Percentiles rank a stretch among this genome's conserved stretches.
These are phyloP conservation scores for Formica aserva DNA, from an alignment of 2,888 invertebrate genomes.

Conservation along the genomic window DNA sequence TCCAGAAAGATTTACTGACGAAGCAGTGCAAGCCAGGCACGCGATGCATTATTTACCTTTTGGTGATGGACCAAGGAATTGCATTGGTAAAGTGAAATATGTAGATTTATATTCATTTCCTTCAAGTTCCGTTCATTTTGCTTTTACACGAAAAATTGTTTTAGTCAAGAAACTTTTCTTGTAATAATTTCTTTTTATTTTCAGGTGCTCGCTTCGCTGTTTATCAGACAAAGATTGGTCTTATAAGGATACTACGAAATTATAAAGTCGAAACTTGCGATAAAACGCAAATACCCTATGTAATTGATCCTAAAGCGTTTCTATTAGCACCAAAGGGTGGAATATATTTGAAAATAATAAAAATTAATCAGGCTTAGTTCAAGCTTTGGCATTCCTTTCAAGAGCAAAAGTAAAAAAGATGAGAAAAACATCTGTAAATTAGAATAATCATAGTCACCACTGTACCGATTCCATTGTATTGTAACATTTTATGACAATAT, in stretches of 20 bases:
- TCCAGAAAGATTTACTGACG: constrained; percentile 77
- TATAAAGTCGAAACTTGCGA: constrained; percentile 24
- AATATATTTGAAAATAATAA: constrained; percentile 17
- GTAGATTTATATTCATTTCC: background rate
- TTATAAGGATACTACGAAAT: constrained; percentile 21
- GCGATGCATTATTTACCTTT: constrained; percentile 73
- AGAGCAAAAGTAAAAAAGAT: background rate
- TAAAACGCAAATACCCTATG: constrained; percentile 20
- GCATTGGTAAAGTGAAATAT: constrained; percentile 73
- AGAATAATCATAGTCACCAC: background rate
- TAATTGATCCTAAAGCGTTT: background rate
- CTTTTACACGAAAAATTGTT: background rate
- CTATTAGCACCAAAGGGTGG: background rate
- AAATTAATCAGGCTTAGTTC: background rate
- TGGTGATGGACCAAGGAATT: constrained; percentile 77
- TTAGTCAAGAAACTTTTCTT: background rate
- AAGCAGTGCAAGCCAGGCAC: constrained; percentile 69
- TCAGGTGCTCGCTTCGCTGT: constrained; percentile 26
- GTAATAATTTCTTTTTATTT: background rate
- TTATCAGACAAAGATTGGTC: constrained; percentile 13
- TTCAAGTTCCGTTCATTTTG: background rate
- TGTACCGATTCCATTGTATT: too few relatives aligned
- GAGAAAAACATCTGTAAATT: background rate
- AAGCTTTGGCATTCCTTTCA: too few relatives aligned
- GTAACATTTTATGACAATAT: too few relatives aligned